Conservation (phyloP, 2,113 vertebrate genomes). For the Chaetops frenatus region DNA sequence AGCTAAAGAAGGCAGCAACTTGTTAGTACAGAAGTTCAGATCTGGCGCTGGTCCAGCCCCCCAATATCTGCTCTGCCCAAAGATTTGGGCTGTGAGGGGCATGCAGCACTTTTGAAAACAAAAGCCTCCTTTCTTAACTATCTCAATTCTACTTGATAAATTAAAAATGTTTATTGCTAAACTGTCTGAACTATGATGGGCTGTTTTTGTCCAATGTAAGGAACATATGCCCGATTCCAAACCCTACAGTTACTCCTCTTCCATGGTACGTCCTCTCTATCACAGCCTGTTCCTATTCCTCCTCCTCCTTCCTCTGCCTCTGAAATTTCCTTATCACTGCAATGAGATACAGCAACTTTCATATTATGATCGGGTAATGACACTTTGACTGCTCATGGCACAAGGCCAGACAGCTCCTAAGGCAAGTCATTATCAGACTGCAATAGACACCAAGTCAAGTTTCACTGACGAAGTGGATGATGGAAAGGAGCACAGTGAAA, state of each 20-base stretch:
- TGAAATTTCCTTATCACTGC: not conserved
- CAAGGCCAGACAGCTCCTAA: slow-evolving; percentile 17
- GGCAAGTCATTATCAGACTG: not conserved
- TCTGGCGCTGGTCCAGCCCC: not conserved
- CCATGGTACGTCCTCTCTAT: not conserved
- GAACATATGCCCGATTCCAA: not conserved
- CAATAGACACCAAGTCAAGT: not conserved
- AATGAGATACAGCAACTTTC: not conserved
- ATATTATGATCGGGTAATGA: not conserved
- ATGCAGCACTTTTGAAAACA: not conserved
- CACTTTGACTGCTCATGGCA: not conserved
- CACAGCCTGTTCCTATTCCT: not conserved
- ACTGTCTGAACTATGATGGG: not conserved
- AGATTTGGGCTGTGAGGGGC: not conserved
- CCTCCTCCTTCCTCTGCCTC: not conserved
- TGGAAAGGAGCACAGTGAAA: not conserved
- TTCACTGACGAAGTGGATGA: not conserved
- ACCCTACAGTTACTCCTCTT: not conserved
- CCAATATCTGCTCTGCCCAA: not conserved
- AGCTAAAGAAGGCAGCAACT: not conserved
- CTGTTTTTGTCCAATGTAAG: not conserved
- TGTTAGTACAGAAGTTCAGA: not conserved
- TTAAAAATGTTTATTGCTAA: not conserved
- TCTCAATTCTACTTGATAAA: not conserved
- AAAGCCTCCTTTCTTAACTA: not conserved